Evolutionary conservation across 2,113 vertebrate genomes (phyloP), one percentile per base, ranked within the genome.

Genomic region (Eclectus roratus): DNA sequence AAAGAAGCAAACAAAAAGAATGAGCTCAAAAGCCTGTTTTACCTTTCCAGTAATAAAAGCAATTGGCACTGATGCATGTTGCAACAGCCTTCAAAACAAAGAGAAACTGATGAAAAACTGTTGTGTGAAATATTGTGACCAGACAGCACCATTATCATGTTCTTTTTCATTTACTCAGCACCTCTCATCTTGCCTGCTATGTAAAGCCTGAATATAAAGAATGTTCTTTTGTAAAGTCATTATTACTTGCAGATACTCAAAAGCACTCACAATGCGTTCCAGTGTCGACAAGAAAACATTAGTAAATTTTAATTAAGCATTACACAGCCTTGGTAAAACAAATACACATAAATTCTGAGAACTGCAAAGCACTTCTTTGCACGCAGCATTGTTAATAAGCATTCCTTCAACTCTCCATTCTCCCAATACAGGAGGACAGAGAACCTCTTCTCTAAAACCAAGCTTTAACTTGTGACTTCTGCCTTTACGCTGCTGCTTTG

Each of bases 11-110:
- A 95, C 1, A 4, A 68, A 77, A 88, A 66, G 29, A 89, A 72
- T 91, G 60, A 95, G 69, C 92, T 70, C 58, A 85, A 83, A 92
- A 92, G 93, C 96, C 85, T 83, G 50, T 49, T 96, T 95, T 85
- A 97, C 86, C 89, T 96, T 85, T 80, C 41, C 69, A 76, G 65
- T 23, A 56, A 88, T 82, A 93, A 78, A 96, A 91, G 29, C 43
- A 77, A 82, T 47, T 66, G 69, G 68, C 70, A 86, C 41, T 13
- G 49, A 27, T 25, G 8, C 21, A 41, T 8, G 46, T 31, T 74
- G 39, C 23, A 49, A 21, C 17, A 88, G 3, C 71, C 43, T 77
- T 21, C 19, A 65, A 83, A 85, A 64, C 39, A 65, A 39, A 31
- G 5, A 69, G 68, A 69, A 89, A 72, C 4, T 46, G 47, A 87